phyloP scores from a whole-genome alignment of 2,113 vertebrate genomes.

The Lasiurus borealis region DNA sequence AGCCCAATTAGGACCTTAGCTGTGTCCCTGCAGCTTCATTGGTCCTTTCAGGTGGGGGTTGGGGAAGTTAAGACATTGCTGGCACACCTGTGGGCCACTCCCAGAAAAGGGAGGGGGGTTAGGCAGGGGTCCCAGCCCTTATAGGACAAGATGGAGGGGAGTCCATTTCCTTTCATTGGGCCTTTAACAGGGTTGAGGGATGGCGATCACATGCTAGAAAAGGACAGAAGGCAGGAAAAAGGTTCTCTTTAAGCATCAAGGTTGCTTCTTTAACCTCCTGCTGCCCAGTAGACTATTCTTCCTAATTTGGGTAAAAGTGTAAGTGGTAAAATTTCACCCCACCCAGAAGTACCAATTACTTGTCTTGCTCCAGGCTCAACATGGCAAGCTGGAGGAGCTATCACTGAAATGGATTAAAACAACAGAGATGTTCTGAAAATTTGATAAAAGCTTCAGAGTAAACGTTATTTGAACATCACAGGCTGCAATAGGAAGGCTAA shows the following conservation, averaged over 20 bases:
- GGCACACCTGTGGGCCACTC: no score
- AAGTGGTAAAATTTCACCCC: not conserved
- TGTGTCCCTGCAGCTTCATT: no score
- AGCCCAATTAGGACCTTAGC: no score
- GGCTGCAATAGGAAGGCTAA: conserved; percentile 69
- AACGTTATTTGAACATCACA: conserved; percentile 74
- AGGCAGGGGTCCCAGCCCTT: no score
- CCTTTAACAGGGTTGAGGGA: not conserved
- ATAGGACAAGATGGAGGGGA: no score
- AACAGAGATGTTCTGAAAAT: conserved; percentile 79
- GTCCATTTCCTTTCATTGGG: no score
- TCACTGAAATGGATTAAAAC: conserved; percentile 79
- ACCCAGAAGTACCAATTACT: not conserved
- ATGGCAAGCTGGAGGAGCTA: not conserved
- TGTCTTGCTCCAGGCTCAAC: not conserved
- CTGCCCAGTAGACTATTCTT: not conserved
- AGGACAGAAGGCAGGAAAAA: not conserved
- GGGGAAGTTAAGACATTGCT: no score
- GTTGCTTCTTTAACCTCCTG: not conserved
- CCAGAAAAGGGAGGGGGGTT: no score
- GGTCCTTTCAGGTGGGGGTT: no score
- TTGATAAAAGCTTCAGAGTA: conserved; percentile 78
- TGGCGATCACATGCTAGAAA: not conserved
- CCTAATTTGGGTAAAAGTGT: not conserved
- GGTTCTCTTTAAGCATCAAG: not conserved